Evolutionary conservation across 2,888 invertebrate species (phyloP), one percentile per base, ranked within the genome.

Genomic region (Watsonalla binaria): DNA sequence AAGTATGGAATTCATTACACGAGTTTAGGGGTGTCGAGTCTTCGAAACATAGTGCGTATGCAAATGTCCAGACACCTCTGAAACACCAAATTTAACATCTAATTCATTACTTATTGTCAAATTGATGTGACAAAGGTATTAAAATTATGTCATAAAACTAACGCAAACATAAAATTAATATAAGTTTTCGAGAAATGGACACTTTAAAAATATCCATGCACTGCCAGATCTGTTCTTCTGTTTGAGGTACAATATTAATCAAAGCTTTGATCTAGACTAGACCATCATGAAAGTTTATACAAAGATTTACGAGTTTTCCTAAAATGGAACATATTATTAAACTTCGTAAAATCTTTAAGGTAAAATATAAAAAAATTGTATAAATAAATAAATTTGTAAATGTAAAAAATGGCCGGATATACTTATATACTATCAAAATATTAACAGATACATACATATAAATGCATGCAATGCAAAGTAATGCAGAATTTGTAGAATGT

Each of bases 81-180:
- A 62, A 67, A 52, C 52, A 59, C 64, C 37, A 37, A 6, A 37
- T 2, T 37, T 5, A 1, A 37, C 37, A 37, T 5, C 37, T 5
- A 68, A 64, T 24, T 24, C 60, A 59, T 57, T 66, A 70, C 68
- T 82, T 83, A 84, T 84, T 84, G 84, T 83, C 84, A 79, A 76
- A 70, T 62, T 66, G 70, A 68, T 61, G 69, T 68, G 74, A 71
- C 71, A 62, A 60, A 61, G 50, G 62, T 61, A 60, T 58, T 61
- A 62, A 52, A 59, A 50, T 60, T 8, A 51, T 49, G 45, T 4
- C 54, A 60, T 60, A 63, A 59, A 63, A 58, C 57, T 54, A 55
- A 48, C 51, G 47, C 45, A 53, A 59, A 48, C 14, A 52, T 53
- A 56, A 52, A 57, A 54, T 55, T 56, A 50, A 37, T 7, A 37